phyloP scores from a whole-genome alignment of 2,888 invertebrate genomes.

The Cyaniris semiargus region DNA sequence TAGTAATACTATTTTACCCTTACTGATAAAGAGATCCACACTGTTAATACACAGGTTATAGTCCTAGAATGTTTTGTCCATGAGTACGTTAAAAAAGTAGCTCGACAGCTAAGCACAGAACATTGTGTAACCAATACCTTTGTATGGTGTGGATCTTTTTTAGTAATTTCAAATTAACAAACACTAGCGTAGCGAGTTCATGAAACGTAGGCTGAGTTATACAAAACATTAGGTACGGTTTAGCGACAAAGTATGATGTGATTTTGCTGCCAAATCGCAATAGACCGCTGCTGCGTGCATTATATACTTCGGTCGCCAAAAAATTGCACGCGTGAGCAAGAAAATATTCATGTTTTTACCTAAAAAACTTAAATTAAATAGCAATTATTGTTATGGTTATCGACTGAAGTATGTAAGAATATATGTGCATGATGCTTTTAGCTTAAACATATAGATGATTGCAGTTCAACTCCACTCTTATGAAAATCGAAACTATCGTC shows the following conservation, averaged over 20 bases:
- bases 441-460: conserved; percentile 1
- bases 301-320: not conserved
- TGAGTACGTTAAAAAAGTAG: no score
- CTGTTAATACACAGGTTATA: no score
- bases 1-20: no score
- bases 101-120: not conserved
- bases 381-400: no score
- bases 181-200: conserved; percentile 10
- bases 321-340: no score
- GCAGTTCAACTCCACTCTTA: not conserved
- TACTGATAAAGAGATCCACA: no score
- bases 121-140: no score
- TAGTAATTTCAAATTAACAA: not conserved
- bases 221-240: not conserved
- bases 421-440: conserved; percentile 9
- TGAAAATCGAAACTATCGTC: conserved; percentile 1
- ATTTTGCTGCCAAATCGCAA: not conserved
- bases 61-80: no score
- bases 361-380: not conserved
- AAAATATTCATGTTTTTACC: no score
- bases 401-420: not conserved
- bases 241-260: not conserved
- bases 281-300: conserved; percentile 11
- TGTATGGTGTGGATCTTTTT: not conserved
- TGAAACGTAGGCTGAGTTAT: not conserved